Conservation (phyloP, 2,113 vertebrate genomes). For the Ophiodon elongatus region DNA sequence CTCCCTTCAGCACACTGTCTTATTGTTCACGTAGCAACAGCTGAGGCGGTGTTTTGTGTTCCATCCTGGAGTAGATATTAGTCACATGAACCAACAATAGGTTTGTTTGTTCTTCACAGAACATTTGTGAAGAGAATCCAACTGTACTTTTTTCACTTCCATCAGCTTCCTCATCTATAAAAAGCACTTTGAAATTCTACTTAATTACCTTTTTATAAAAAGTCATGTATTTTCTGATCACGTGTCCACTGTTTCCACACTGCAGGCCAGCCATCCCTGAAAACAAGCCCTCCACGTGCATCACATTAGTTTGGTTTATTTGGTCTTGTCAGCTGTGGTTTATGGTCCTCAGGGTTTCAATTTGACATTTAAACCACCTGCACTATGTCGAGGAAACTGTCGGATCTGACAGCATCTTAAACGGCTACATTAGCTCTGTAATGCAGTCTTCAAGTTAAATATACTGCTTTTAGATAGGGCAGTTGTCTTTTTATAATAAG, state of each 20-base stretch:
- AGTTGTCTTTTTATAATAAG: not conserved
- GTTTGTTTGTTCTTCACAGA: conserved; percentile 4
- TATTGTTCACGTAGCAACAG: not conserved
- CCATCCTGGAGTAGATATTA: not conserved
- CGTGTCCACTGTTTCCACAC: not conserved
- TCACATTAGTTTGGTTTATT: not conserved
- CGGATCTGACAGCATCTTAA: not conserved
- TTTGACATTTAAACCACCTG: not conserved
- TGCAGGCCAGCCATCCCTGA: not conserved
- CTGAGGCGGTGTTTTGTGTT: not conserved
- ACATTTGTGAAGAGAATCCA: not conserved
- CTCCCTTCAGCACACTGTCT: not conserved
- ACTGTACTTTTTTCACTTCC: not conserved
- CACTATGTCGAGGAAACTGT: not conserved
- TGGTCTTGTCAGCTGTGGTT: conserved; percentile 7
- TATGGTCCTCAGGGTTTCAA: not conserved
- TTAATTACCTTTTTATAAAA: not conserved
- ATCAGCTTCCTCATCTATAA: not conserved
- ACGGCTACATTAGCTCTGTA: not conserved
- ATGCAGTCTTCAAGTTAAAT: not conserved
- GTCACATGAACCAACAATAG: conserved; percentile 4
- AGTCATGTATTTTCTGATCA: not conserved
- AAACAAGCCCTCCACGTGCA: not conserved
- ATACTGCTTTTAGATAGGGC: not conserved
- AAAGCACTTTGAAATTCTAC: not conserved